A percentile compares a stretch with the other conserved stretches of the same genome.
Evolutionary conservation across 1,140 invertebrate genomes (phyloP).

Genomic region (Ctenoplectra terminalis): DNA sequence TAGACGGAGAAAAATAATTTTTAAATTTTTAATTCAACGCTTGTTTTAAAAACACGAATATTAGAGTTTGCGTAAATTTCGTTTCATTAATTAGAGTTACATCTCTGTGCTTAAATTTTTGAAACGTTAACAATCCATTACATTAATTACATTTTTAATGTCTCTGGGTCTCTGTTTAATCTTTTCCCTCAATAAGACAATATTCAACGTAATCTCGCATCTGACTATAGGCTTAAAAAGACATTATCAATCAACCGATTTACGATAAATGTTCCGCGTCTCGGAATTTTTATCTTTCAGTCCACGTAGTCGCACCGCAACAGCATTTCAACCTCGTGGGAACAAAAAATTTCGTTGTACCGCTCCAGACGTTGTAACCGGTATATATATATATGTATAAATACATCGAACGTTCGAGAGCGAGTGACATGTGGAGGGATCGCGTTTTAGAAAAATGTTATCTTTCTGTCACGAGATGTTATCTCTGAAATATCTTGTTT

Average conservation of each 20-base stretch:
- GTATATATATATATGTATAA: slow-evolving; percentile 12
- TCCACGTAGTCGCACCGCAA: not conserved
- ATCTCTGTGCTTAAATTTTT: not conserved
- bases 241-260: no score
- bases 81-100: no score
- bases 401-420: not conserved
- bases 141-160: no score
- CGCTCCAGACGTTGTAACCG: not conserved
- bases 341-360: not conserved
- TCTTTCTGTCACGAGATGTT: slow-evolving; percentile 49
- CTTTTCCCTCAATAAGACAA: no score
- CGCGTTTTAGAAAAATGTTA: slow-evolving; percentile 37
- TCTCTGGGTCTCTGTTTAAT: no score
- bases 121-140: not conserved
- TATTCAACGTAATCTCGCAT: no score
- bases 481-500: slow-evolving; percentile 46
- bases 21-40: not conserved
- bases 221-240: no score
- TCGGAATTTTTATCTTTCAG: not conserved
- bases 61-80: no score
- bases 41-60: not conserved
- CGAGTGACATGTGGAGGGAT: not conserved
- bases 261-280: no score
- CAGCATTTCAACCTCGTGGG: not conserved
- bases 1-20: not conserved